These are phyloP conservation scores for Gadus chalcogrammus DNA, from an alignment of 2,113 vertebrate genomes.

Conservation along the genomic window DNA sequence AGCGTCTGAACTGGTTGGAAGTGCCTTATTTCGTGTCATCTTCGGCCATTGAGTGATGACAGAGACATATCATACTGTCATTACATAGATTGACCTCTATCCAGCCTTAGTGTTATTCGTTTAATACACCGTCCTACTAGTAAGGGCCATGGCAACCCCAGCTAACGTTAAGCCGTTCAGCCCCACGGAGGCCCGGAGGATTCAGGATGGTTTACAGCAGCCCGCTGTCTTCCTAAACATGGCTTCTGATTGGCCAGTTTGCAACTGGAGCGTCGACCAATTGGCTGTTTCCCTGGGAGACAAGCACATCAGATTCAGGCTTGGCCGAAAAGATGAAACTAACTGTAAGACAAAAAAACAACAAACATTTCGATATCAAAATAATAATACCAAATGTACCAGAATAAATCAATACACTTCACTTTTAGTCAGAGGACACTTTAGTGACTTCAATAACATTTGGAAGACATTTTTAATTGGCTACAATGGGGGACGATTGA, in stretches of 20 bases:
- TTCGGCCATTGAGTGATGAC: too few relatives aligned
- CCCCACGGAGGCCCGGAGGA: conserved; percentile 76
- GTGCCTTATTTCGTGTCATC: too few relatives aligned
- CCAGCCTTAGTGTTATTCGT: background rate
- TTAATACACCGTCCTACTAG: too few relatives aligned
- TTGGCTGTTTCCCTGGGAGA: conserved; percentile 73
- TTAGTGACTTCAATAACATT: too few relatives aligned
- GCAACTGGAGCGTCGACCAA: conserved; percentile 77
- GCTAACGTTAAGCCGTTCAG: conserved; percentile 78
- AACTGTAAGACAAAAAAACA: conserved; percentile 69
- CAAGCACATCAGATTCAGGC: conserved; percentile 79
- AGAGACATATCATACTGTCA: background rate
- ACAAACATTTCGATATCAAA: background rate
- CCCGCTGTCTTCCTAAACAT: conserved; percentile 87
- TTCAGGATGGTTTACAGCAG: conserved; percentile 77
- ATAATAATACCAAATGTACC: too few relatives aligned
- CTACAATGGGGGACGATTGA: background rate
- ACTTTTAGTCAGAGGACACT: too few relatives aligned
- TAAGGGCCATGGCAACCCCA: conserved; percentile 46
- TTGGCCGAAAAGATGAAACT: conserved; percentile 72
- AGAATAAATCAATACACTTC: too few relatives aligned
- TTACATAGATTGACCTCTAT: background rate
- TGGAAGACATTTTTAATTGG: too few relatives aligned
- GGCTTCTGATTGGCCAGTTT: conserved; percentile 83
- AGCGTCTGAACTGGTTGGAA: too few relatives aligned